Base-by-base conservation (phyloP, 2,797 vertebrate species). In the Schizopygopsis malacanthus region DNA sequence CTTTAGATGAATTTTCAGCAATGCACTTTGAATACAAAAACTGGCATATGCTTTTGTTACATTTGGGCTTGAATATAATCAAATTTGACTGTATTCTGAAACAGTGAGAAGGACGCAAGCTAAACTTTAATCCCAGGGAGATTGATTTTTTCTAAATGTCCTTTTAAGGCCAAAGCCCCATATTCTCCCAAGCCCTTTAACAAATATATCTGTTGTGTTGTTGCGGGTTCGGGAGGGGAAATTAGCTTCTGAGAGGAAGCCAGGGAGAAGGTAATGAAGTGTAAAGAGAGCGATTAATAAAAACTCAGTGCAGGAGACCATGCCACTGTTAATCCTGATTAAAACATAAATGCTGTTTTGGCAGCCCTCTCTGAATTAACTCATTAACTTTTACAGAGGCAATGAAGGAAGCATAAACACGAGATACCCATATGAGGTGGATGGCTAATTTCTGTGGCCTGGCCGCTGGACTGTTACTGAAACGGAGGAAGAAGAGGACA, bases 361-460 rank as follows among this genome's bases (percentile, higher is more conserved):
- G 93, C 90, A 88, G 82, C 86, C 93, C 93, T 90, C 94, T 94
- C 93, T 92, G 90, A 92, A 96, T 95, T 96, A 97, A 96, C 96
- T 96, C 96, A 96, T 96, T 96, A 96, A 95, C 92, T 96, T 96
- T 96, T 96, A 97, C 95, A 76, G 93, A 93, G 91, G 91, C 93
- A 95, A 95, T 96, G 96, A 97, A 96, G 94, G 94, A 93, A 93
- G 93, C 93, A 93, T 93, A 95, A 96, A 95, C 94, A 93, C 93
- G 43, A 94, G 93, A 94, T 93, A 95, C 95, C 76, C 94, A 90
- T 90, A 89, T 89, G 82, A 91, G 92, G 93, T 90, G 88, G 93
- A 93, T 92, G 90, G 90, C 89, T 90, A 81, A 71, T 71, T 59
- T 89, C 76, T 90, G 52, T 90, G 94, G 90, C 92, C 89, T 94